Evolutionary conservation across 2,888 invertebrate species (phyloP).

Genomic region (Drosophila atroscutellata): DNA sequence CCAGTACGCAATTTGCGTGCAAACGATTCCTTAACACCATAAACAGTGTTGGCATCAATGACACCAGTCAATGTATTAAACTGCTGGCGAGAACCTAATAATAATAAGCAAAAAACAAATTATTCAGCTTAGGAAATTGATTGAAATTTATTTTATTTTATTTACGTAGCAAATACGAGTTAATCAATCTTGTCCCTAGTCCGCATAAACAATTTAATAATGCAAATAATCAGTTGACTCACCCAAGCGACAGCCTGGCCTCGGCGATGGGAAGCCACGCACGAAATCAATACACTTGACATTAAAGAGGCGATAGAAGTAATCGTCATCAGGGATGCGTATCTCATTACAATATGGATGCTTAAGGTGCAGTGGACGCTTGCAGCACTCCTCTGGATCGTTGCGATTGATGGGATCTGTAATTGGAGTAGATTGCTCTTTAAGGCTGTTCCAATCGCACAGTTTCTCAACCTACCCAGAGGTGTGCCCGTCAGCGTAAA

Average conservation of each 20-base stretch:
- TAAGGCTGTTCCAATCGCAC: neutral
- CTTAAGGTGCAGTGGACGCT: constrained; percentile 91
- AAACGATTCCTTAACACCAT: constrained; percentile 93
- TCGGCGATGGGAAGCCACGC: constrained; percentile 93
- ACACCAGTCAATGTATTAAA: constrained; percentile 95
- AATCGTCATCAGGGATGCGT: constrained; percentile 94
- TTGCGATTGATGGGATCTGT: constrained; percentile 93
- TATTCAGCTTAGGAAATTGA: neutral
- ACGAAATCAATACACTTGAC: constrained; percentile 96
- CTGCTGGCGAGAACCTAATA: constrained; percentile 90
- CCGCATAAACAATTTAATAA: neutral
- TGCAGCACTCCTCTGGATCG: constrained; percentile 96
- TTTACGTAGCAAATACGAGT: too few species aligned
- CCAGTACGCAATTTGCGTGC: constrained; percentile 93
- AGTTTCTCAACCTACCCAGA: constrained; percentile 87
- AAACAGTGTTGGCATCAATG: constrained; percentile 95
- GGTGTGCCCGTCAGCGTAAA: constrained; percentile 95
- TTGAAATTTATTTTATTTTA: neutral
- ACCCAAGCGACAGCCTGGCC: constrained; percentile 95
- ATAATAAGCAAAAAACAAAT: neutral
- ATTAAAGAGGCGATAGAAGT: constrained; percentile 93
- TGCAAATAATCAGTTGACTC: constrained; percentile 70
- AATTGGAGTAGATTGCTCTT: constrained; percentile 7
- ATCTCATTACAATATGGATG: constrained; percentile 97
- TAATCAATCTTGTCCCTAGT: neutral